Evolutionary conservation across 2,113 vertebrate species (phyloP).

Genomic region (Microcebus ravelobensis): DNA sequence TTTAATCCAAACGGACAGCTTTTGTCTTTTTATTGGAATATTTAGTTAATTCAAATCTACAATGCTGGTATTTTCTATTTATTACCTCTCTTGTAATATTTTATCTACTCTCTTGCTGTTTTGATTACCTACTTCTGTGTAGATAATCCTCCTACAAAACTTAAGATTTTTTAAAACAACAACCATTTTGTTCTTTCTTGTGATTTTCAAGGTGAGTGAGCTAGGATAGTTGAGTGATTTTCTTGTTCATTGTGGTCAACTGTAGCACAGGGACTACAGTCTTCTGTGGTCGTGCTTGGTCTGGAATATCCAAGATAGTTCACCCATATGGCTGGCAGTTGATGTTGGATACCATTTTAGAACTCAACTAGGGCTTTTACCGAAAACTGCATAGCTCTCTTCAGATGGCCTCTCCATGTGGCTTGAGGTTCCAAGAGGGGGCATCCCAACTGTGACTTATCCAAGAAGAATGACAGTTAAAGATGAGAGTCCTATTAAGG

Average conservation of each 20-base stretch:
- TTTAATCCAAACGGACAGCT: not conserved
- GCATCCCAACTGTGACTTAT: not conserved
- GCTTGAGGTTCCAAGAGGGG: no score
- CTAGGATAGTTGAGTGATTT: not conserved
- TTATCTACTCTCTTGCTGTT: not conserved
- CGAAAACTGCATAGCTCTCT: not conserved
- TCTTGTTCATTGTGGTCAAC: not conserved
- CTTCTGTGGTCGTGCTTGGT: not conserved
- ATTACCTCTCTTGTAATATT: not conserved
- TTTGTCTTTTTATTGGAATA: not conserved
- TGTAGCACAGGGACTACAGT: not conserved
- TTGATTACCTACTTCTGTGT: not conserved
- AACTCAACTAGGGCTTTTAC: not conserved
- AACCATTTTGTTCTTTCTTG: not conserved
- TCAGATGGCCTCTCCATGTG: no score
- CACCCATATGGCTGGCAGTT: not conserved
- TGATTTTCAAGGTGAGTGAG: not conserved
- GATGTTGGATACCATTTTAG: not conserved
- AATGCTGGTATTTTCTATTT: not conserved
- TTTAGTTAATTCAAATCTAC: not conserved
- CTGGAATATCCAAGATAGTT: not conserved
- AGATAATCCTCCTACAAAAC: not conserved
- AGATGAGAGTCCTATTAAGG: not conserved
- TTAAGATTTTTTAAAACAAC: not conserved
- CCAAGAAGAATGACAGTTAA: not conserved